phyloP scores from a whole-genome alignment of 1,140 invertebrate species.

The Nephotettix cincticeps region DNA sequence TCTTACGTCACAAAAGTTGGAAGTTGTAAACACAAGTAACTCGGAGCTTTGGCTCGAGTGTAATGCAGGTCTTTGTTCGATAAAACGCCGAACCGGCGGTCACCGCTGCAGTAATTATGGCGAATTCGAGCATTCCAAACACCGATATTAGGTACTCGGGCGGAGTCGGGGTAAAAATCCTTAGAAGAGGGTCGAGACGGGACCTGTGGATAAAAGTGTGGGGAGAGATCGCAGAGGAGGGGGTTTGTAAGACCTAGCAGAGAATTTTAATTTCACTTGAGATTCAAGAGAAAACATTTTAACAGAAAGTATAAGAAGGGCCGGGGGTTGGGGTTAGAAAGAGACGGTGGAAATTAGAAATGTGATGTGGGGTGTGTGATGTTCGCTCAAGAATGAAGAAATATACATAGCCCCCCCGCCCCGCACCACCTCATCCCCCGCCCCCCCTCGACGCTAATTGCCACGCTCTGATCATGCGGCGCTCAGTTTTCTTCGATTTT shows the following conservation, averaged over 20 bases:
- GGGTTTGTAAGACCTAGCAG: constrained; percentile 31
- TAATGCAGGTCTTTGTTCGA: not conserved
- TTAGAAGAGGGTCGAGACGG: constrained; percentile 38
- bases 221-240: constrained; percentile 14
- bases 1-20: no score
- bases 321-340: constrained; percentile 23
- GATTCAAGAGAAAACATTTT: constrained; percentile 43
- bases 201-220: constrained; percentile 30
- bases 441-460: constrained; percentile 15
- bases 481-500: constrained; percentile 28
- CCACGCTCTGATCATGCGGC: constrained; percentile 27
- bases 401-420: constrained; percentile 17
- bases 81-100: not conserved
- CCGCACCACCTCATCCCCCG: constrained; percentile 1
- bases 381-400: constrained; percentile 36
- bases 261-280: constrained; percentile 43
- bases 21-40: no score
- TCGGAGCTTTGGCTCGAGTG: no score
- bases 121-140: not conserved
- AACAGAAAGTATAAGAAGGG: constrained; percentile 41
- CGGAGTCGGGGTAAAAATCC: constrained; percentile 33
- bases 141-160: constrained; percentile 16
- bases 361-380: constrained; percentile 33
- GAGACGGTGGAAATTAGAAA: constrained; percentile 39
- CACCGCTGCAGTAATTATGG: not conserved